Percentiles rank a stretch among this genome's conserved stretches.
These are phyloP conservation scores for Luehdorfia chinensis DNA, from an alignment of 1,140 invertebrate genomes.

Conservation along the genomic window DNA sequence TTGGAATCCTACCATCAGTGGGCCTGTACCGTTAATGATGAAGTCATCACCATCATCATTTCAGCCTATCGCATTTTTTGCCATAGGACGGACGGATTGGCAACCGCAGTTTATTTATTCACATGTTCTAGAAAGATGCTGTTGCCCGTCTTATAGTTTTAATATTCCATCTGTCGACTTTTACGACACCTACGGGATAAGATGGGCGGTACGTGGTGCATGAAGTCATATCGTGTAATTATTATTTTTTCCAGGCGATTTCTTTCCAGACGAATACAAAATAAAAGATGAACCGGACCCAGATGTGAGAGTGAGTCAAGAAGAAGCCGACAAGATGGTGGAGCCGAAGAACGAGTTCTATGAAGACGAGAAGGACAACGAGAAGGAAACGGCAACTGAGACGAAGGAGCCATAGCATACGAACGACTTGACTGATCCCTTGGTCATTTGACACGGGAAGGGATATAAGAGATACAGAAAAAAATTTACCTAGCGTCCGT, in stretches of 20 bases:
- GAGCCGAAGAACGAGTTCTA: constrained; percentile 96
- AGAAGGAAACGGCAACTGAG: constrained; percentile 74
- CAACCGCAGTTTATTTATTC: too few species aligned
- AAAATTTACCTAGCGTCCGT: constrained; percentile 25
- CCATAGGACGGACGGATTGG: too few species aligned
- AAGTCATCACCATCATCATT: too few species aligned
- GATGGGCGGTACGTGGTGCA: too few species aligned
- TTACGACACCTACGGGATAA: too few species aligned
- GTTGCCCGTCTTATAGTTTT: too few species aligned
- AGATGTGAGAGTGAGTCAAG: constrained; percentile 87
- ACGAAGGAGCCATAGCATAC: constrained; percentile 60
- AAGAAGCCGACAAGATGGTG: constrained; percentile 90
- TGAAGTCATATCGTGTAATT: too few species aligned
- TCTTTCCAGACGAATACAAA: constrained; percentile 82
- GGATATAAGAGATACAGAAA: constrained; percentile 30
- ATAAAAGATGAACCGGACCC: constrained; percentile 88
- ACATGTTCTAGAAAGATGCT: too few species aligned
- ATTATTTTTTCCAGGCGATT: constrained; percentile 77
- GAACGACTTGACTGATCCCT: constrained; percentile 31
- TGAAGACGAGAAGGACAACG: constrained; percentile 91
- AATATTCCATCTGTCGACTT: too few species aligned
- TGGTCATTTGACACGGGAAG: constrained; percentile 44
- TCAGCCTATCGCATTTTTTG: too few species aligned
- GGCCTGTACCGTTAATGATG: too few species aligned
- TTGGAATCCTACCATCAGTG: too few species aligned